Percentiles rank a stretch among this genome's conserved stretches.
phyloP scores from a whole-genome alignment of 2,888 invertebrate species.

The Sthenelais limicola region DNA sequence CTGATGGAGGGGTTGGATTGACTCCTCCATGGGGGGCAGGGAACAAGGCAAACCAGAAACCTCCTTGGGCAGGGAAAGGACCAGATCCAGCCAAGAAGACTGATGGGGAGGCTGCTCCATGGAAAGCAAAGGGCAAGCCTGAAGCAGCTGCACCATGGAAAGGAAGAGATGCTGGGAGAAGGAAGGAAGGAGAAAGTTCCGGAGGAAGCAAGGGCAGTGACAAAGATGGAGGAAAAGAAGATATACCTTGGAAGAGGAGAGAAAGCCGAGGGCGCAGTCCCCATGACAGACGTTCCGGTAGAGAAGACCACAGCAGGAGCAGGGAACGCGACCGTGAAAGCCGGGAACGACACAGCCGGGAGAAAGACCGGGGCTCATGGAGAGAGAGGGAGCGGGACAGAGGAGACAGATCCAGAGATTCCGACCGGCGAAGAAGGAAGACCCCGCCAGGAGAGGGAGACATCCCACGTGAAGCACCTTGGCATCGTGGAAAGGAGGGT shows the following conservation, averaged over 20 bases:
- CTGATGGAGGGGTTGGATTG: background rate
- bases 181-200: conserved; percentile 6
- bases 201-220: too few species aligned
- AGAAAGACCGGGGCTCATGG: background rate
- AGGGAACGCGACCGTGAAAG: conserved; percentile 15
- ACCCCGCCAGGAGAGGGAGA: background rate
- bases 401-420: background rate
- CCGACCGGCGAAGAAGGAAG: background rate
- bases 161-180: conserved; percentile 5
- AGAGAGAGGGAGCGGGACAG: background rate
- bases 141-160: background rate
- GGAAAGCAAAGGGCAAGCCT: background rate
- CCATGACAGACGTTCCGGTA: too few species aligned
- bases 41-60: background rate
- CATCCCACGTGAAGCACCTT: background rate
- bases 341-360: too few species aligned
- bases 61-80: background rate
- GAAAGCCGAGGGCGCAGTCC: too few species aligned
- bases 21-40: conserved; percentile 19
- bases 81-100: too few species aligned
- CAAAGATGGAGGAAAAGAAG: background rate
- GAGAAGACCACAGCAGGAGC: conserved; percentile 6
- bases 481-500: background rate
- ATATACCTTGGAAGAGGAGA: conserved; percentile 7
- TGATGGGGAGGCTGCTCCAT: background rate